A percentile compares a stretch with the other conserved stretches of the same genome.
Evolutionary conservation across 2,888 invertebrate genomes (phyloP).

Genomic region (Spatulosminthurus flaviceps): DNA sequence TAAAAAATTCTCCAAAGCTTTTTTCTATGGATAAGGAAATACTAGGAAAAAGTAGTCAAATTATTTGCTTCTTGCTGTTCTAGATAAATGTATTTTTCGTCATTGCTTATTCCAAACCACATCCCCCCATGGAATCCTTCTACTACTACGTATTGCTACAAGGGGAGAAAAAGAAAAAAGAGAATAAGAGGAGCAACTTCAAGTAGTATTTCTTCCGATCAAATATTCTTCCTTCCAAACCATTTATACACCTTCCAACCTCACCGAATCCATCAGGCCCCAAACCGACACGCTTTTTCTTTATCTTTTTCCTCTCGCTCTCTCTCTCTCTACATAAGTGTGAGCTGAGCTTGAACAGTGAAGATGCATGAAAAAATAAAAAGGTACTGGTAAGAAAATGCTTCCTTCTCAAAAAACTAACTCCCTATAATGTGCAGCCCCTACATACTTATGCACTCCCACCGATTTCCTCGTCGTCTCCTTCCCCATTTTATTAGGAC

Average conservation of each 20-base stretch:
- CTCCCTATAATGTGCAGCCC: background rate
- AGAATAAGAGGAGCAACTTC: background rate
- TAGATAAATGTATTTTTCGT: slow-evolving; percentile 45
- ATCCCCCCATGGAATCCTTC: slow-evolving; percentile 43
- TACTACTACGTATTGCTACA: slow-evolving; percentile 40
- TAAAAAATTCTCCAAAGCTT: background rate
- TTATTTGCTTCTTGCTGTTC: slow-evolving; percentile 37
- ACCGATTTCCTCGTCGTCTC: slow-evolving; percentile 8
- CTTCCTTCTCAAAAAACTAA: background rate
- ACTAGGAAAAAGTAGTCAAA: slow-evolving; percentile 39
- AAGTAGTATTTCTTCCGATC: slow-evolving; percentile 38
- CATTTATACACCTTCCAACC: slow-evolving; percentile 43
- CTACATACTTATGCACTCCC: slow-evolving; percentile 19
- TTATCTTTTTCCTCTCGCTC: no score
- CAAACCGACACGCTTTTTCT: slow-evolving; percentile 38
- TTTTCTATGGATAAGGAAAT: slow-evolving; percentile 18
- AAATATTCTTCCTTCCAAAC: slow-evolving; percentile 35
- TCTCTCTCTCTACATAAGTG: no score
- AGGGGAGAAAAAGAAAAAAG: slow-evolving; percentile 35
- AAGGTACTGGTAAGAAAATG: background rate
- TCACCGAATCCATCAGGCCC: slow-evolving; percentile 37
- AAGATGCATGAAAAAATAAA: background rate
- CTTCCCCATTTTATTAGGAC: slow-evolving; percentile 21
- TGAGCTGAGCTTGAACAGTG: no score
- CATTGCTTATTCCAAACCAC: slow-evolving; percentile 45